Base-by-base conservation (phyloP, 2,113 vertebrate species). In the Entomyzon cyanotis region DNA sequence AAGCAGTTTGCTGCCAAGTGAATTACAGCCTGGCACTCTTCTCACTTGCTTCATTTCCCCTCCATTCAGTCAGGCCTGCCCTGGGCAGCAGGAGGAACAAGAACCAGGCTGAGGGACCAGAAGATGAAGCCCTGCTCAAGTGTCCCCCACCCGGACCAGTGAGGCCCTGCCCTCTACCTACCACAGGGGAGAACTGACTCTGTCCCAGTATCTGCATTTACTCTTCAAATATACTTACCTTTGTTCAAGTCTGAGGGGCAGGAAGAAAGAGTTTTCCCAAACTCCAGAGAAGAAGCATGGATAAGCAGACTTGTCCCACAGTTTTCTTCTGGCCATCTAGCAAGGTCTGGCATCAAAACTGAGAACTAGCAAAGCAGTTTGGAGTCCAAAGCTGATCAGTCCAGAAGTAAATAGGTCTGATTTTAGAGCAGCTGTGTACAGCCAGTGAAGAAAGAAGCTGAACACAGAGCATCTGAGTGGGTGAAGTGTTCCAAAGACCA, bases 161-260 rank as follows among this genome's bases (percentile, higher is more conserved):
- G 49, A 94, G 89, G 89, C 46, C 93, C 94, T 95, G 89, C 87
- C 90, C 93, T 93, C 93, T 89, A 53, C 89, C 91, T 95, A 89
- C 74, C 74, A 78, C 44, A 89, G 44, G 35, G 12, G 14, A 93
- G 87, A 84, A 93, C 39, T 75, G 87, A 76, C 77, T 86, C 73
- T 46, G 44, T 11, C 23, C 42, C 35, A 83, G 23, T 16, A 47
- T 30, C 49, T 69, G 22, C 30, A 76, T 22, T 85, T 28, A 31
- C 35, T 27, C 52, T 25, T 30, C 42, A 50, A 91, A 78, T 18
- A 27, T 3, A 27, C 35, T 56, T 33, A 27, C 10, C 82, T 76
- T 22, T 64, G 28, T 30, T 55, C 46, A 63, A 33, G 52, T 39
- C 62, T 33, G 67, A 73, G 37, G 11, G 31, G 18, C 5, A 85